Percentiles rank a stretch among this genome's conserved stretches.
phyloP scores from a whole-genome alignment of 2,888 invertebrate species.

The Marasmarcha lunaedactyla region DNA sequence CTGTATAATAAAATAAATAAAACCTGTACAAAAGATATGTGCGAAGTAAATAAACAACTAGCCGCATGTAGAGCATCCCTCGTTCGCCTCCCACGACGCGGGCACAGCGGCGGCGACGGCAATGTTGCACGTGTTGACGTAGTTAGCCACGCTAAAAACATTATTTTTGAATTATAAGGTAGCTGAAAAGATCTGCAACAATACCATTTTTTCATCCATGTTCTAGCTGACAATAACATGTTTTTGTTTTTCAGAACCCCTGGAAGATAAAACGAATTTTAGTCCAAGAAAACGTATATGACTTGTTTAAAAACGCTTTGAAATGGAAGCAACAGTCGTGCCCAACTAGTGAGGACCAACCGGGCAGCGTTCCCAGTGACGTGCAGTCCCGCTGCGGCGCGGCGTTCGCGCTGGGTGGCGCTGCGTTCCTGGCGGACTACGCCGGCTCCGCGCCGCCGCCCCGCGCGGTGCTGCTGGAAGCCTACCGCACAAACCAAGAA shows the following conservation, averaged over 20 bases:
- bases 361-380: background rate
- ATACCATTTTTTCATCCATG: too few relatives aligned
- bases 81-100: too few relatives aligned
- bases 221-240: too few relatives aligned
- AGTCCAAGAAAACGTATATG: slow-evolving; percentile 34
- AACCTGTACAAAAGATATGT: too few relatives aligned
- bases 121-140: too few relatives aligned
- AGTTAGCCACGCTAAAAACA: too few relatives aligned
- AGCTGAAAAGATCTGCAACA: too few relatives aligned
- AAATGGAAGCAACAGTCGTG: slow-evolving; percentile 23
- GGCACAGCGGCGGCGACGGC: too few relatives aligned
- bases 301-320: slow-evolving; percentile 25
- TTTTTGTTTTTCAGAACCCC: slow-evolving; percentile 25
- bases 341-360: background rate
- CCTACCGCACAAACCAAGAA: slow-evolving; percentile 39
- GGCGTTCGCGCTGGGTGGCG: slow-evolving; percentile 14
- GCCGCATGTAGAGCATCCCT: too few relatives aligned
- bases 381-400: slow-evolving; percentile 10
- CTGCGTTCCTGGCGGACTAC: slow-evolving; percentile 21
- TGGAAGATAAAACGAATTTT: slow-evolving; percentile 30
- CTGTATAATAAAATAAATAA: too few relatives aligned
- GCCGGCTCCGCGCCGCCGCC: slow-evolving; percentile 5
- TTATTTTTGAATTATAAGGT: too few relatives aligned
- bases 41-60: too few relatives aligned
- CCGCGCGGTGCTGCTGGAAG: slow-evolving; percentile 20